phyloP scores from a whole-genome alignment of 1,140 invertebrate genomes.

The Musca domestica region DNA sequence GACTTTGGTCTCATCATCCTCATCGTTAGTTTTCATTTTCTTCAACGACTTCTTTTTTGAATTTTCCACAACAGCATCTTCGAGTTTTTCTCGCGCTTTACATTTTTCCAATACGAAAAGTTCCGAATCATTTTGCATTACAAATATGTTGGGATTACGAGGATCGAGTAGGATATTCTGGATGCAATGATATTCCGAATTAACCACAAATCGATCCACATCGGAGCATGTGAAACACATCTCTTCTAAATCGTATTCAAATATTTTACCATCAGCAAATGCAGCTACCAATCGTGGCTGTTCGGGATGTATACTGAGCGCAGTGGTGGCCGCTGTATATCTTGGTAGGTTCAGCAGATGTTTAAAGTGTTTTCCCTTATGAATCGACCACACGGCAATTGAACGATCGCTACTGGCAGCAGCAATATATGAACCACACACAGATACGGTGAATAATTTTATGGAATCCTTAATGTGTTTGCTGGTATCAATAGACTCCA shows the following conservation, averaged over 20 bases:
- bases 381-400: constrained; percentile 62
- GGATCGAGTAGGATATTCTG: constrained; percentile 61
- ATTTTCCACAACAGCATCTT: not conserved
- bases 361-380: constrained; percentile 53
- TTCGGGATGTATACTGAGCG: constrained; percentile 62
- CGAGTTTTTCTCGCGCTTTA: not conserved
- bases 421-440: constrained; percentile 62
- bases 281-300: constrained; percentile 61
- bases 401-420: constrained; percentile 61
- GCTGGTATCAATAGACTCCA: constrained; percentile 32
- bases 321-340: constrained; percentile 67
- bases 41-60: constrained; percentile 24
- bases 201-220: constrained; percentile 27
- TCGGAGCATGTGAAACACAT: constrained; percentile 60
- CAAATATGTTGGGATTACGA: constrained; percentile 60
- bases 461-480: constrained; percentile 31
- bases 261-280: constrained; percentile 72
- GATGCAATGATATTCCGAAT: constrained; percentile 49
- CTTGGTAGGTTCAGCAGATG: constrained; percentile 62
- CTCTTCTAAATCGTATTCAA: constrained; percentile 66
- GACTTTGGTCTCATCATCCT: constrained; percentile 18
- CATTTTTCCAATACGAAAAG: constrained; percentile 60
- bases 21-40: constrained; percentile 3
- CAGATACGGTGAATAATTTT: constrained; percentile 34
- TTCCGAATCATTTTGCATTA: constrained; percentile 63